Evolutionary conservation across 2,888 invertebrate species (phyloP).

Genomic region (Trichopria drosophilae): DNA sequence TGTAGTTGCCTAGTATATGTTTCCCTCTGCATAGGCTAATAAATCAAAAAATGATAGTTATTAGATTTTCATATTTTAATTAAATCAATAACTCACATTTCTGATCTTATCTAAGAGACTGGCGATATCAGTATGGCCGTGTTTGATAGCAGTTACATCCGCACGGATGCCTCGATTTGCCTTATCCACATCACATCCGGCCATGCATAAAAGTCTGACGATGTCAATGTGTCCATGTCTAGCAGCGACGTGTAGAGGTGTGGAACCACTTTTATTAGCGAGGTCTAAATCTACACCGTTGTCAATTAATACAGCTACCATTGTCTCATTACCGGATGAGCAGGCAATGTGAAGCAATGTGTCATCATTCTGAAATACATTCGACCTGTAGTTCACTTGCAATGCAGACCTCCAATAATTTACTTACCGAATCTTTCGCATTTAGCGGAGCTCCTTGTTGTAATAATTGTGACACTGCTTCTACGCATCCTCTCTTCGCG

Average conservation of each 20-base stretch:
- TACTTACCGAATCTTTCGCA: constrained; percentile 52
- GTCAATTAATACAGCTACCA: constrained; percentile 53
- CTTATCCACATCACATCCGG: constrained; percentile 71
- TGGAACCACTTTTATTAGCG: constrained; percentile 65
- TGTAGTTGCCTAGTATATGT: constrained; percentile 67
- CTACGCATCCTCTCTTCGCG: constrained; percentile 55
- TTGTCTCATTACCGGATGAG: constrained; percentile 51
- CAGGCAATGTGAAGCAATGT: constrained; percentile 67
- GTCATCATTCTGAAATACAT: constrained; percentile 62
- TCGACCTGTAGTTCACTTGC: neutral
- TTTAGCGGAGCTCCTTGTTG: constrained; percentile 55
- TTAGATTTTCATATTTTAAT: neutral
- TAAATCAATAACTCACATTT: constrained; percentile 59
- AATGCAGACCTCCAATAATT: neutral
- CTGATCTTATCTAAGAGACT: constrained; percentile 68
- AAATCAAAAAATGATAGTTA: constrained; percentile 17
- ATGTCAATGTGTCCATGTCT: constrained; percentile 72
- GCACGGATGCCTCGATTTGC: constrained; percentile 72
- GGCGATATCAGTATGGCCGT: constrained; percentile 71
- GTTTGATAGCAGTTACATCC: constrained; percentile 76
- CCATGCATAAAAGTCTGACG: constrained; percentile 68
- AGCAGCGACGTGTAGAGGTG: constrained; percentile 73
- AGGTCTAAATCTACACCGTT: constrained; percentile 63
- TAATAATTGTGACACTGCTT: constrained; percentile 54
- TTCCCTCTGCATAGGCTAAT: constrained; percentile 56